These are phyloP conservation scores for Mamestra configurata DNA, from an alignment of 1,140 invertebrate genomes.

Conservation along the genomic window DNA sequence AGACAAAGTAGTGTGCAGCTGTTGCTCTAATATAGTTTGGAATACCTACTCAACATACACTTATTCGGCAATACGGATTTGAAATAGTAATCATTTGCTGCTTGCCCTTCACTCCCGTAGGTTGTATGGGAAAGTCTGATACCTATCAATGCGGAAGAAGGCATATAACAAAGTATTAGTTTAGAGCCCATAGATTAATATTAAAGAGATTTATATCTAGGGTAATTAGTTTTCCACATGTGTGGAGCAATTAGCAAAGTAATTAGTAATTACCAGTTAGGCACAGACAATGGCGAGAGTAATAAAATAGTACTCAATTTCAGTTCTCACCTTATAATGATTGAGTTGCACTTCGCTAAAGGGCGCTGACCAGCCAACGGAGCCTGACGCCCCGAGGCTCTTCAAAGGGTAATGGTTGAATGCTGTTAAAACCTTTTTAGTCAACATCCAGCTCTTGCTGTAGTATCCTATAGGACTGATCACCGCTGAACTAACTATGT, in stretches of 20 bases:
- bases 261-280: not conserved
- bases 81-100: no score
- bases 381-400: conserved; percentile 86
- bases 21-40: not conserved
- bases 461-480: conserved; percentile 90
- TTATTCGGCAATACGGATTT: no score
- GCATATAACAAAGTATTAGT: no score
- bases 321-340: conserved; percentile 88
- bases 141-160: no score
- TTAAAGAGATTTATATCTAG: not conserved
- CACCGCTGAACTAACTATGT: conserved; percentile 87
- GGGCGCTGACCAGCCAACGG: conserved; percentile 87
- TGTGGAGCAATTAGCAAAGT: not conserved
- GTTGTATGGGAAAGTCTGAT: not conserved
- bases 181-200: not conserved
- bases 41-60: no score
- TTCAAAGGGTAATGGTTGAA: conserved; percentile 93
- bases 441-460: conserved; percentile 92
- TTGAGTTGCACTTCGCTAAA: conserved; percentile 88
- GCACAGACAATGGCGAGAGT: not conserved
- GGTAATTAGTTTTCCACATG: not conserved
- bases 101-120: not conserved
- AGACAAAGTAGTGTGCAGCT: not conserved
- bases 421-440: conserved; percentile 90
- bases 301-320: conserved; percentile 15